Evolutionary conservation across 2,797 vertebrate genomes (phyloP), one percentile per base, ranked within the genome.

Genomic region (Spea hammondii): DNA sequence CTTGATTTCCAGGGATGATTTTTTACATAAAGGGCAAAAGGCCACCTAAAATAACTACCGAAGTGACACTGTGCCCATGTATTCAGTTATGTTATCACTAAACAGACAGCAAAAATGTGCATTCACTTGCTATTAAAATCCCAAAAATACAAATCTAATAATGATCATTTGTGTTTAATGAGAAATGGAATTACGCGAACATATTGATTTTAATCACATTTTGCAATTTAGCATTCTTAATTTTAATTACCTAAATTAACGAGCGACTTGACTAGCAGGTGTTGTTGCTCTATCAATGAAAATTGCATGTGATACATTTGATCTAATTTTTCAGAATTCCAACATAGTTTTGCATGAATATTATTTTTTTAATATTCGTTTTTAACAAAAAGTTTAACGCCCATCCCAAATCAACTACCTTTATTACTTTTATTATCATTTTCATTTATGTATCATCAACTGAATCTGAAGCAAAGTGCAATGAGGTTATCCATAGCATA

Each of bases 21-120:
- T 32, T 32, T 32, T 32, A 32, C 32, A 32, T 32, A 32, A 32
- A 32, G 32, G 32, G 32, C 32, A 32, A 1, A 32, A 3, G 32
- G 32, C 32, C 32, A 32, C 32, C 32, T 32, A 32, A 32, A 32
- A 32, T 32, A 32, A 32, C 32, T 1, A 32, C 32, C 32, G 32
- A 32, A 32, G 32, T 32, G 3, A 32, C 32, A 32, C 32, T 32
- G 32, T 32, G 32, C 32, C 32, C 1, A 32, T 32, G 32, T 32
- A 32, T 32, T 32, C 32, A 32, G 32, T 32, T 32, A 32, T 32
- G 32, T 32, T 32, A 32, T 2, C 32, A 32, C 32, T 17, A 62
- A 62, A 62, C n/a, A 4, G 59, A 59, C 5, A 13, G n/a, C 75
- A 84, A 82, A 85, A 70, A 83, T 85, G 74, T 17, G 48, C 4